A percentile compares a stretch with the other conserved stretches of the same genome.
These are phyloP conservation scores for Callinectes sapidus DNA, from an alignment of 2,888 invertebrate genomes.

Conservation along the genomic window DNA sequence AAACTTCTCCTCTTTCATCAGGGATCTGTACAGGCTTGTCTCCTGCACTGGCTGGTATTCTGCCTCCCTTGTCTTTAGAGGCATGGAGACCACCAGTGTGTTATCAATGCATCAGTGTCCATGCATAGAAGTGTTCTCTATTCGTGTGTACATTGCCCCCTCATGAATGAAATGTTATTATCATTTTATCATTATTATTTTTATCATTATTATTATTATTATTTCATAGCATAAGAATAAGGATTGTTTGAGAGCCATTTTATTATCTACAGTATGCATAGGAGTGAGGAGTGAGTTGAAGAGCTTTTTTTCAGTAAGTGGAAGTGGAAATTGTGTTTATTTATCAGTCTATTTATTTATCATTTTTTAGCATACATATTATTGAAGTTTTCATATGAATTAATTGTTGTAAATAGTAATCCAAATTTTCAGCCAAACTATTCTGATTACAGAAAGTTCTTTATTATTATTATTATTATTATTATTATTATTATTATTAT, in stretches of 20 bases:
- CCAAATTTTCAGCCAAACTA: too few species aligned
- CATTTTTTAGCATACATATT: neutral
- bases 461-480: neutral
- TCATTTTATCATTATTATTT: neutral
- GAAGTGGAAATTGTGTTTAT: too few species aligned
- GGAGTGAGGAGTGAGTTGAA: too few species aligned
- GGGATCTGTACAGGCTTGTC: slow-evolving; percentile 52
- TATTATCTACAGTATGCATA: too few species aligned
- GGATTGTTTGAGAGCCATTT: too few species aligned
- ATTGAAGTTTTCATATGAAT: neutral
- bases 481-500: neutral
- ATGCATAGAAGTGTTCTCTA: neutral
- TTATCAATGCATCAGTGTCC: slow-evolving; percentile 29
- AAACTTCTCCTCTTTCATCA: slow-evolving; percentile 40
- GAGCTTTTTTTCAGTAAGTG: too few species aligned
- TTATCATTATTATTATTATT: neutral
- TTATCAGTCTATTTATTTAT: too few species aligned
- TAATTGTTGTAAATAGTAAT: too few species aligned
- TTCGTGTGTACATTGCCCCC: neutral
- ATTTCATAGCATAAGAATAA: neutral
- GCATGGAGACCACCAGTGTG: neutral
- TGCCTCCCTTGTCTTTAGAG: too few species aligned
- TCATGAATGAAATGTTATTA: neutral
- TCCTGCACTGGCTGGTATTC: neutral
- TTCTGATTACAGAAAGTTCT: too few species aligned